Evolutionary conservation across 2,113 vertebrate genomes (phyloP).

Genomic region (Ascaphus truei): DNA sequence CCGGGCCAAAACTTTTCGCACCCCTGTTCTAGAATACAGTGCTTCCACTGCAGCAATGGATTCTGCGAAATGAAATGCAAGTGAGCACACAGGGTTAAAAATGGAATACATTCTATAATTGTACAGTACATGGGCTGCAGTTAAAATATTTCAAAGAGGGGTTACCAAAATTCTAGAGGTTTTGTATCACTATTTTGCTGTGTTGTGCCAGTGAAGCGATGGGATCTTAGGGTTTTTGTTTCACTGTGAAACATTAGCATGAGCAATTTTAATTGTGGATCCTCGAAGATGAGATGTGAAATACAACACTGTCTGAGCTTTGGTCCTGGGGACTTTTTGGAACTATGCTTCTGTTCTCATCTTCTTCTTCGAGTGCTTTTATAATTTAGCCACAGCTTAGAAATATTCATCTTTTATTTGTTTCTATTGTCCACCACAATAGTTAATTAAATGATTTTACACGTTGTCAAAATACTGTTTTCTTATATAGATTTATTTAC

Average conservation of each 20-base stretch:
- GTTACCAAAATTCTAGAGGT: constrained; percentile 49
- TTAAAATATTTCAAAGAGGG: constrained; percentile 41
- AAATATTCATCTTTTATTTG: too few relatives aligned
- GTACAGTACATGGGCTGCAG: constrained; percentile 40
- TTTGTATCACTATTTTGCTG: constrained; percentile 41
- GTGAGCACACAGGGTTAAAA: too few relatives aligned
- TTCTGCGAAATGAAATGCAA: too few relatives aligned
- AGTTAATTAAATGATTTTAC: too few relatives aligned
- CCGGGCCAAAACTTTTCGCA: too few relatives aligned
- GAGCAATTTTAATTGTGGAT: constrained; percentile 62
- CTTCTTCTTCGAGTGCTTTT: constrained; percentile 29
- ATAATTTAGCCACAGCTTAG: neutral
- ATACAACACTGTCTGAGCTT: constrained; percentile 37
- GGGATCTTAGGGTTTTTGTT: constrained; percentile 53
- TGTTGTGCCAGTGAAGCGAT: constrained; percentile 4
- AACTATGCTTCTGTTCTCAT: constrained; percentile 43
- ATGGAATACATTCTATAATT: too few relatives aligned
- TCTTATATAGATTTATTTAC: too few relatives aligned
- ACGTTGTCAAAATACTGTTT: too few relatives aligned
- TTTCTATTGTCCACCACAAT: too few relatives aligned
- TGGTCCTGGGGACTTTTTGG: constrained; percentile 44
- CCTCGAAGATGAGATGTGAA: constrained; percentile 59
- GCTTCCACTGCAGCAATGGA: too few relatives aligned
- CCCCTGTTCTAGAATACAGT: too few relatives aligned
- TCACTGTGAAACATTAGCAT: constrained; percentile 56